Evolutionary conservation across 2,113 vertebrate species (phyloP).

Genomic region (Thamnophis sirtalis): DNA sequence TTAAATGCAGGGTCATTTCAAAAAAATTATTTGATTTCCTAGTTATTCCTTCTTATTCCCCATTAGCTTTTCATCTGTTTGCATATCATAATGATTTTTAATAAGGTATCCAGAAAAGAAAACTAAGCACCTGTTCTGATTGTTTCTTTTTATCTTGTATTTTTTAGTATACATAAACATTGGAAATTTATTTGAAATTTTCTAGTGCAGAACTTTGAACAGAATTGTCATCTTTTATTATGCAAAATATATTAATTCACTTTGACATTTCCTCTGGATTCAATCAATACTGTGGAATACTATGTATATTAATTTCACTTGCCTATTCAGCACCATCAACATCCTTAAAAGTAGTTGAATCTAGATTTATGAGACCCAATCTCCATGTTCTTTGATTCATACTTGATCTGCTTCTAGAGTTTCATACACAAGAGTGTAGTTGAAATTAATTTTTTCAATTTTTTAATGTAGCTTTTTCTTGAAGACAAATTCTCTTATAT

Average conservation of each 20-base stretch:
- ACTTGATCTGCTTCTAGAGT: background rate
- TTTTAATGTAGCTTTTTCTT: background rate
- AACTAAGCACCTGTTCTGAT: constrained; percentile 55
- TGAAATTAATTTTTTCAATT: background rate
- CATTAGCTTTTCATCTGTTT: constrained; percentile 65
- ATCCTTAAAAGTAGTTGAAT: background rate
- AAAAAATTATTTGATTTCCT: constrained; percentile 75
- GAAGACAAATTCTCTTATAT: background rate
- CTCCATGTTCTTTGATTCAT: background rate
- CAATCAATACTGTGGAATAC: constrained; percentile 47
- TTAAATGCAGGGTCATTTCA: constrained; percentile 67
- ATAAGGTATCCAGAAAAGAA: constrained; percentile 57
- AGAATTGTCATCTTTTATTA: constrained; percentile 18
- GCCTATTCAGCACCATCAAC: background rate
- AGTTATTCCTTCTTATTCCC: constrained; percentile 65
- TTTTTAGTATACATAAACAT: constrained; percentile 37
- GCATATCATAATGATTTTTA: constrained; percentile 65
- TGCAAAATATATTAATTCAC: constrained; percentile 36
- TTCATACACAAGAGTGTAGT: background rate
- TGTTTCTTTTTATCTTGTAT: constrained; percentile 34
- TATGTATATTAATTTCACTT: background rate
- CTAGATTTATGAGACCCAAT: background rate
- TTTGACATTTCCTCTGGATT: constrained; percentile 47
- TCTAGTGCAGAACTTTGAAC: fast-evolving
- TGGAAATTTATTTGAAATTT: constrained; percentile 36